Percentiles rank a stretch among this genome's conserved stretches.
phyloP scores from a whole-genome alignment of 2,797 vertebrate genomes.

The Hypotaenidia philippensis region DNA sequence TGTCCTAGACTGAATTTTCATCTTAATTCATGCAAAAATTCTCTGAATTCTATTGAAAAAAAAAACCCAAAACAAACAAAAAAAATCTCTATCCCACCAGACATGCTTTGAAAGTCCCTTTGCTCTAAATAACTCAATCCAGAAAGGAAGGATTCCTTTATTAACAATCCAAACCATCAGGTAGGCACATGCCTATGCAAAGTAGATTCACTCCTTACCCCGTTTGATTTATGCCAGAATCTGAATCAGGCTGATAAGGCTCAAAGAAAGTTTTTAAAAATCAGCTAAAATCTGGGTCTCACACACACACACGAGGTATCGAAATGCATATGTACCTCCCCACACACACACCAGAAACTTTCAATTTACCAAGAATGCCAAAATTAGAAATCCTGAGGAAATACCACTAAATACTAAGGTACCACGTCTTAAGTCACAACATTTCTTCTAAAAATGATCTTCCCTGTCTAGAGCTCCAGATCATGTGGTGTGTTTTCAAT shows the following conservation, averaged over 20 bases:
- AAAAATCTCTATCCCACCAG: background rate
- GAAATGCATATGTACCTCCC: background rate
- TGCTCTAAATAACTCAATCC: background rate
- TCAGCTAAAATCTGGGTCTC: background rate
- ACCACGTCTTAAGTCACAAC: background rate
- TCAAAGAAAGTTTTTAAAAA: background rate
- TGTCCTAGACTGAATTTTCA: background rate
- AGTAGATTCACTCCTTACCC: background rate
- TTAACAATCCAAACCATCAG: background rate
- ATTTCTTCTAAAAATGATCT: background rate
- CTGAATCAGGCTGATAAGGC: background rate
- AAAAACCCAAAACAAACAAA: too few species aligned
- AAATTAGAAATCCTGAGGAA: background rate
- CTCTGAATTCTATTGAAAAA: fast-evolving
- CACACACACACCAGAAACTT: background rate
- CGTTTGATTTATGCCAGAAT: background rate
- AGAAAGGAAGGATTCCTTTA: background rate
- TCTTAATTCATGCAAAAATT: background rate
- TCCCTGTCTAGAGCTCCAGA: background rate
- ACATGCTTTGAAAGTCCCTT: background rate
- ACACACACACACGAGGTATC: background rate
- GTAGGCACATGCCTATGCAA: background rate
- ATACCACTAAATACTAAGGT: background rate
- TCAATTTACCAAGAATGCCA: background rate
- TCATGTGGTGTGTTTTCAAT: background rate